Conservation (phyloP, 2,888 invertebrate species). For the Acleris holmiana region DNA sequence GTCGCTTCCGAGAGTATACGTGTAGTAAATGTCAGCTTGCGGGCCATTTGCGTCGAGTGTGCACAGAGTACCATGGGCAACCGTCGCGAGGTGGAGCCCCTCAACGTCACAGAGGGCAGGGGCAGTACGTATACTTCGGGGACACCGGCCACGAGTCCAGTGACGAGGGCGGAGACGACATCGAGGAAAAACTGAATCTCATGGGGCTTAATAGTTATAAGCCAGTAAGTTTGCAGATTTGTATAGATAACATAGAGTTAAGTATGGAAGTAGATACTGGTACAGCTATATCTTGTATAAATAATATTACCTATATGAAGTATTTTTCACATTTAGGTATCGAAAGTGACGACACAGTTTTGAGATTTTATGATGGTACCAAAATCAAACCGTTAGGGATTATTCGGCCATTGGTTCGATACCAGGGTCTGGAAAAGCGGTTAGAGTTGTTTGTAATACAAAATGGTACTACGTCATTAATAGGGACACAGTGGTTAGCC, state of each 20-base stretch:
- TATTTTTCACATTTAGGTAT: neutral
- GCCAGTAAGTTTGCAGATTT: constrained; percentile 4
- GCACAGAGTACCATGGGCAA: constrained; percentile 5
- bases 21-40: constrained; percentile 22
- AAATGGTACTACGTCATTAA: neutral
- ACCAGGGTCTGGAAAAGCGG: neutral
- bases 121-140: neutral
- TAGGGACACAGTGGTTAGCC: constrained; percentile 8
- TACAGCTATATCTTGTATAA: no score
- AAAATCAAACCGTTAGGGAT: constrained; percentile 12
- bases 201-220: constrained; percentile 5
- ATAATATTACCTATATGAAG: neutral
- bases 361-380: constrained; percentile 6
- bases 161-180: constrained; percentile 1
- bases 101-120: neutral
- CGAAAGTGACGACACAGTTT: neutral
- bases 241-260: neutral
- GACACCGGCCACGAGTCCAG: neutral
- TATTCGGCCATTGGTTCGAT: neutral
- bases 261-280: constrained; percentile 13
- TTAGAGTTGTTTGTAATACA: constrained; percentile 8
- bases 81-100: neutral
- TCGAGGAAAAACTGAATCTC: neutral
- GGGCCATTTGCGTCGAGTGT: constrained; percentile 27
- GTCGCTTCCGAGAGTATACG: constrained; percentile 3